Evolutionary conservation across 2,113 vertebrate genomes (phyloP).

Genomic region (Poecilia latipinna): DNA sequence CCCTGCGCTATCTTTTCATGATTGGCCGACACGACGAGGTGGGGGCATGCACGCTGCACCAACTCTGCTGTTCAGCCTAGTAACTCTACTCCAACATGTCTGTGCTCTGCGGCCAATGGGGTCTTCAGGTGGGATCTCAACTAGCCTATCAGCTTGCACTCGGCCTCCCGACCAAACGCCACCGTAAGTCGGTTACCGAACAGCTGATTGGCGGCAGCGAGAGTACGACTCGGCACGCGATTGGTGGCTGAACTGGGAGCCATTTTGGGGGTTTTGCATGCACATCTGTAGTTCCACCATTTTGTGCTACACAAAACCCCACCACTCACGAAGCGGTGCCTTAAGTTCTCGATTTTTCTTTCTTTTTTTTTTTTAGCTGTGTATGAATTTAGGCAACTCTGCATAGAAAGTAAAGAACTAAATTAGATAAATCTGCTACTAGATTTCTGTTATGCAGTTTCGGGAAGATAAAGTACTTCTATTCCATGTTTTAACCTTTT

Average conservation of each 20-base stretch:
- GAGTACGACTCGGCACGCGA: neutral
- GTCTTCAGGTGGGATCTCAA: constrained; percentile 16
- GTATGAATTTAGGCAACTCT: neutral
- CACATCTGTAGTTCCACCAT: constrained; percentile 50
- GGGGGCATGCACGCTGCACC: constrained; percentile 21
- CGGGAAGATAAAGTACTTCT: neutral
- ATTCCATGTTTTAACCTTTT: neutral
- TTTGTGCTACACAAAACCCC: constrained; percentile 45
- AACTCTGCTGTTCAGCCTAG: constrained; percentile 63
- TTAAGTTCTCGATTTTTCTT: neutral
- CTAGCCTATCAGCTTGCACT: constrained; percentile 44
- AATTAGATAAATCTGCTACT: neutral
- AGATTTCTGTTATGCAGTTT: neutral
- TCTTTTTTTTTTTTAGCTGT: too few relatives aligned
- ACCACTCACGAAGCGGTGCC: neutral
- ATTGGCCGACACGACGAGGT: constrained; percentile 45
- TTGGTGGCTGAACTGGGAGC: constrained; percentile 61
- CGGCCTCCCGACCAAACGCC: neutral
- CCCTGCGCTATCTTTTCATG: constrained; percentile 4
- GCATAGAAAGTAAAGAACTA: neutral
- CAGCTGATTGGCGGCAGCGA: constrained; percentile 50
- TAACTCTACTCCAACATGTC: constrained; percentile 57
- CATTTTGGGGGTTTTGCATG: constrained; percentile 67
- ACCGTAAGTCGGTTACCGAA: constrained; percentile 8
- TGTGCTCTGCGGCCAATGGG: constrained; percentile 49